phyloP scores from a whole-genome alignment of 2,113 vertebrate species.

The Oryctolagus cuniculus region mOryCun1.1 NC_091445.1:83959001-83959500 shows the following conservation, averaged over 20 bases:
- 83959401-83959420: background rate
- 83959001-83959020: background rate
- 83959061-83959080: slow-evolving; percentile 31
- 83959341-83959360: background rate
- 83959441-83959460: background rate
- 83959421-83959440: background rate
- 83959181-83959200: background rate
- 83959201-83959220: background rate
- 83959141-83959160: background rate
- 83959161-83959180: background rate
- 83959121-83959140: background rate
- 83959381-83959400: background rate
- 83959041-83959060: background rate
- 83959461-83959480: background rate
- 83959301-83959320: background rate
- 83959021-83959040: background rate
- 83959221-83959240: background rate
- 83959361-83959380: background rate
- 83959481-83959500: background rate
- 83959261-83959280: background rate
- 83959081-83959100: background rate
- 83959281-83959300: background rate
- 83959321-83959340: background rate
- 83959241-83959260: background rate
- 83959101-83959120: background rate